Conservation (phyloP, 2,888 invertebrate species). For the Oligia latruncula region DNA sequence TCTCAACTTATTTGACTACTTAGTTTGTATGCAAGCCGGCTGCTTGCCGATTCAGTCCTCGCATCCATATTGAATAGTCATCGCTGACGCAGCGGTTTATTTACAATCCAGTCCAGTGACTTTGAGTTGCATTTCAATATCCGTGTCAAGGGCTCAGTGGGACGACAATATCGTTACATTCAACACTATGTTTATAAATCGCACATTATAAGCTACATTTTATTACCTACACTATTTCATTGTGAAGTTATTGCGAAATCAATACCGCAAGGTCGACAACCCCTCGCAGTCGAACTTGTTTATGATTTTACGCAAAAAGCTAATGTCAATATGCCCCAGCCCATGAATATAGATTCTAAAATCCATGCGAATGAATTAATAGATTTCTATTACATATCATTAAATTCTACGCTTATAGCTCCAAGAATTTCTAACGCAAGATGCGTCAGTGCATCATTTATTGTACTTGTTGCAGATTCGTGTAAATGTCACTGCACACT, state of each 20-base stretch:
- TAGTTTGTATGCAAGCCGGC: conserved; percentile 50
- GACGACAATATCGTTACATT: conserved; percentile 62
- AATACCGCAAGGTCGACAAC: conserved; percentile 62
- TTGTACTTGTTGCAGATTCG: conserved; percentile 26
- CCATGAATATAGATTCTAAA: conserved; percentile 46
- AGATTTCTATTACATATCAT: conserved; percentile 51
- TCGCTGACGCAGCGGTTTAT: conserved; percentile 71
- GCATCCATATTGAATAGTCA: conserved; percentile 72
- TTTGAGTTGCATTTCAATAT: conserved; percentile 78
- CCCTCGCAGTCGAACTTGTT: conserved; percentile 54
- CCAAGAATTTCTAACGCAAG: conserved; percentile 36
- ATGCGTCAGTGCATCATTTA: conserved; percentile 23
- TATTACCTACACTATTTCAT: conserved; percentile 56
- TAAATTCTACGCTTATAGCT: conserved; percentile 49
- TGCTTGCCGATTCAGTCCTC: conserved; percentile 57
- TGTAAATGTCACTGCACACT: conserved; percentile 5
- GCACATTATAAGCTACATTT: conserved; percentile 48
- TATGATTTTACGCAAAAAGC: conserved; percentile 51
- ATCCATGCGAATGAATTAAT: conserved; percentile 36
- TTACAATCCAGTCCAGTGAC: conserved; percentile 75
- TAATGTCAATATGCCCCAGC: conserved; percentile 41
- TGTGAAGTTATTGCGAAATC: conserved; percentile 61
- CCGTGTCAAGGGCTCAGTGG: conserved; percentile 76
- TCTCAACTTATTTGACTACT: conserved; percentile 49
- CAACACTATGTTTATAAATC: conserved; percentile 57